phyloP scores from a whole-genome alignment of 2,797 vertebrate genomes.

The Tauraco hartlaubi region DNA sequence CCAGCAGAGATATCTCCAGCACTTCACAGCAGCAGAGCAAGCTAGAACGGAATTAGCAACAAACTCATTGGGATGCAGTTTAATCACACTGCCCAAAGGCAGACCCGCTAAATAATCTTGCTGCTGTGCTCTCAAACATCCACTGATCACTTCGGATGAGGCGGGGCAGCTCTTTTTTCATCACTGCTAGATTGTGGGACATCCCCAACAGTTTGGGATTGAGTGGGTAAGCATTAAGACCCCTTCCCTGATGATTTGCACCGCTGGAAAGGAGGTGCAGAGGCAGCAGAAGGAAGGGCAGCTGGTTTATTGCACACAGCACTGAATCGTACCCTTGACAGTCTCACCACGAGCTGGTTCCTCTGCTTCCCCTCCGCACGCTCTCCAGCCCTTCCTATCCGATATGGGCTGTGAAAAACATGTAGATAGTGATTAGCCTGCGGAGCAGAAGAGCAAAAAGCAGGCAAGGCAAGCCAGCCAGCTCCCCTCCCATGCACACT shows the following conservation, averaged over 20 bases:
- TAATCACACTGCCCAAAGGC: background rate
- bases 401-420: accelerated
- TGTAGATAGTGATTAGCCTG: background rate
- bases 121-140: background rate
- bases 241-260: background rate
- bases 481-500: background rate
- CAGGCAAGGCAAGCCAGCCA: background rate
- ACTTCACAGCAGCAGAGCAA: background rate
- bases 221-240: background rate
- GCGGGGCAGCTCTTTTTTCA: background rate
- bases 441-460: background rate
- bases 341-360: background rate
- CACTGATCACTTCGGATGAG: background rate
- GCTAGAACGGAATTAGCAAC: background rate
- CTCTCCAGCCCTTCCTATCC: background rate
- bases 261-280: background rate
- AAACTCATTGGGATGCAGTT: background rate
- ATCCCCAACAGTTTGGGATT: background rate
- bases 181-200: background rate
- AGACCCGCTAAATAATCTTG: background rate
- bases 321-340: accelerated
- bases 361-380: background rate
- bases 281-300: background rate
- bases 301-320: background rate
- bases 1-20: conserved; percentile 57